A percentile compares a stretch with the other conserved stretches of the same genome.
These are phyloP conservation scores for Diorhabda elongata DNA, from an alignment of 1,140 invertebrate species.

Conservation along the genomic window DNA sequence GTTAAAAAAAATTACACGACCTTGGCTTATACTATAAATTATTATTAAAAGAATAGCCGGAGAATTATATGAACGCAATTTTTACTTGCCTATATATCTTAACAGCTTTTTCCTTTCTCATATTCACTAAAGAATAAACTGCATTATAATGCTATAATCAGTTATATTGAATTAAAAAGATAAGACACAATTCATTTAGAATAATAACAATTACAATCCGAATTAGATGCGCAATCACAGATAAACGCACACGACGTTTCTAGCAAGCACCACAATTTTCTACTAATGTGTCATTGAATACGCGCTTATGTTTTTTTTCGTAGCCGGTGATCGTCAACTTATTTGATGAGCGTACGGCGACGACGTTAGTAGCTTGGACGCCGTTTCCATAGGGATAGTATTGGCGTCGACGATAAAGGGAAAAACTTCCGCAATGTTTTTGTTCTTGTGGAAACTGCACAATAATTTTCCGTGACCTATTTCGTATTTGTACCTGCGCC, in stretches of 20 bases:
- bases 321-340: background rate
- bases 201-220: background rate
- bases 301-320: background rate
- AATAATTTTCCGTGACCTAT: background rate
- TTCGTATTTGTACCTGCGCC: constrained; percentile 1
- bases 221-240: background rate
- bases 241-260: background rate
- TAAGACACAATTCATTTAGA: no score
- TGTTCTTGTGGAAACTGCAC: background rate
- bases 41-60: no score
- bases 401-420: background rate
- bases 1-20: no score
- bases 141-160: no score
- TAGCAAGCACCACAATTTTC: background rate
- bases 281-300: constrained; percentile 1
- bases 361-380: background rate
- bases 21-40: no score
- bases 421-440: background rate
- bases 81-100: no score
- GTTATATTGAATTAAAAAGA: no score
- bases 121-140: no score
- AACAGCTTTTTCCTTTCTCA: no score
- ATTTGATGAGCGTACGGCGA: background rate
- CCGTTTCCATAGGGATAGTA: constrained; percentile 1
- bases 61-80: no score